Evolutionary conservation across 2,797 vertebrate genomes (phyloP).

Genomic region (Cryptoprocta ferox): DNA sequence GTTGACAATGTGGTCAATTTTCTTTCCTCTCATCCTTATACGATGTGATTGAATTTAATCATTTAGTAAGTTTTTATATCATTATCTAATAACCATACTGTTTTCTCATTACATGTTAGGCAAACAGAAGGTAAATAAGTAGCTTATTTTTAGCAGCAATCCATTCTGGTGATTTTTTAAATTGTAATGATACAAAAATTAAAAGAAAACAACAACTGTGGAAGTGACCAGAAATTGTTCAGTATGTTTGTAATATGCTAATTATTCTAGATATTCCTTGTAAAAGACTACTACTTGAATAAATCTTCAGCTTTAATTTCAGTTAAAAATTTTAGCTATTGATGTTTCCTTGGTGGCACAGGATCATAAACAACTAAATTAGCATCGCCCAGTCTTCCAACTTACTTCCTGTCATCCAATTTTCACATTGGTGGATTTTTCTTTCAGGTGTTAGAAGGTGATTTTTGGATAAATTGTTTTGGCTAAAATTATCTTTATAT

Average conservation of each 20-base stretch:
- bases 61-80: conserved; percentile 1
- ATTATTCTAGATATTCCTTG: background rate
- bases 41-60: background rate
- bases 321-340: background rate
- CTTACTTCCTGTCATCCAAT: background rate
- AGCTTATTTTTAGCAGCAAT: background rate
- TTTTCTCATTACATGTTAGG: background rate
- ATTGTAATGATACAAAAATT: background rate
- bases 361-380: conserved; percentile 37
- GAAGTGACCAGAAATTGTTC: background rate
- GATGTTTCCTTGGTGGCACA: background rate
- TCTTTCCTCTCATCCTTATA: background rate
- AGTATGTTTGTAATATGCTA: background rate
- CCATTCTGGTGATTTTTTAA: background rate
- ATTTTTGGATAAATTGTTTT: background rate
- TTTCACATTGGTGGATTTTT: conserved; percentile 40
- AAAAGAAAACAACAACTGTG: background rate
- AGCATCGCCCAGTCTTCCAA: background rate
- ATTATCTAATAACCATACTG: background rate
- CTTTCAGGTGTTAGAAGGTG: background rate
- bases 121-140: background rate
- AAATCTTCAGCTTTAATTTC: background rate
- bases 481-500: background rate
- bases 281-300: background rate
- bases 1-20: background rate